Conservation (phyloP, 1,140 invertebrate genomes). For the Diploscapter pachys region DNA sequence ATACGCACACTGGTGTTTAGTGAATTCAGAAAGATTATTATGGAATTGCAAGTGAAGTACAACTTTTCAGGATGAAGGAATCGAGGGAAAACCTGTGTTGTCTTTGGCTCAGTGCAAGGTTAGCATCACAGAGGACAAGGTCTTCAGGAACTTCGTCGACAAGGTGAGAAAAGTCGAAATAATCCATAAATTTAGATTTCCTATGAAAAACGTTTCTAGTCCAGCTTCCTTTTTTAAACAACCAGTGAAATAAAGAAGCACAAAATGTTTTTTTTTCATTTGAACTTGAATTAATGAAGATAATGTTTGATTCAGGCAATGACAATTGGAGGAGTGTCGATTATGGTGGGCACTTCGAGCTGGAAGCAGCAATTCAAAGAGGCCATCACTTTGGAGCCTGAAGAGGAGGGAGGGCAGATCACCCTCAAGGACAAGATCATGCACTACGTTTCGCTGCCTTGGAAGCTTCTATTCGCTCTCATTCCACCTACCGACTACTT, state of each 20-base stretch:
- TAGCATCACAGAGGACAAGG: constrained; percentile 90
- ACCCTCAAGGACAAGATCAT: constrained; percentile 72
- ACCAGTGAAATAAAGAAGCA: not conserved
- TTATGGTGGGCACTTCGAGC: constrained; percentile 88
- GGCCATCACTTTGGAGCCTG: constrained; percentile 75
- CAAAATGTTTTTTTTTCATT: constrained; percentile 53
- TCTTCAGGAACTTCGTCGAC: constrained; percentile 75
- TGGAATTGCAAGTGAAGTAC: constrained; percentile 59
- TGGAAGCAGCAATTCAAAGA: constrained; percentile 98
- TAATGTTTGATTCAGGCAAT: constrained; percentile 93
- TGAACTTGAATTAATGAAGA: no score
- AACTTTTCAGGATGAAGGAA: constrained; percentile 70
- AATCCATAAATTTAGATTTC: no score
- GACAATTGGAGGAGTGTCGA: constrained; percentile 85
- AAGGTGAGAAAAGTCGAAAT: not conserved
- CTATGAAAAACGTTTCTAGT: no score
- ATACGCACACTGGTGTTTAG: no score
- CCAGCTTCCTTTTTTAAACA: no score
- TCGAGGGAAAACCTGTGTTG: constrained; percentile 77
- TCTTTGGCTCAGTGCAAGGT: constrained; percentile 78
- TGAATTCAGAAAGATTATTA: not conserved
- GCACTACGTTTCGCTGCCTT: constrained; percentile 90
- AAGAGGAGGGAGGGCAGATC: constrained; percentile 38
- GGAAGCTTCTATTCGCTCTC: constrained; percentile 95
- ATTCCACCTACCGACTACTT: constrained; percentile 83